Evolutionary conservation across 92 coral and sea anemone species (phyloP).

Genomic region (Montipora capitata): DNA sequence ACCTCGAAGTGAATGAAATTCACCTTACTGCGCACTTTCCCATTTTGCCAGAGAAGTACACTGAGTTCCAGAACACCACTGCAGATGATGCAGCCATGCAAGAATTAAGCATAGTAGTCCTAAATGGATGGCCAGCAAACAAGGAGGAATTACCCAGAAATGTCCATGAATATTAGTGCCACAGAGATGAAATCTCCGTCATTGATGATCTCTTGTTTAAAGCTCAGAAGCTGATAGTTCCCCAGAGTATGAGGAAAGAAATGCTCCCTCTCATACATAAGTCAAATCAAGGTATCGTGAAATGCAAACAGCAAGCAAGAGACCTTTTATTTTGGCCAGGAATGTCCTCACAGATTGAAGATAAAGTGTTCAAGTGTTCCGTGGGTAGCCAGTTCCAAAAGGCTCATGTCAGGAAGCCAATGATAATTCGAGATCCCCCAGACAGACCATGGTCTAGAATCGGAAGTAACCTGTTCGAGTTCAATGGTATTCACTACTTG

Average conservation of each 20-base stretch:
- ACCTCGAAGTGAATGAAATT: conserved; percentile 41
- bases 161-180: background rate
- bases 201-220: no score
- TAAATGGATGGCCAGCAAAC: no score
- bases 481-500: conserved; percentile 10
- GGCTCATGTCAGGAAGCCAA: conserved; percentile 49
- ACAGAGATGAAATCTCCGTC: background rate
- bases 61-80: no score
- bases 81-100: conserved; percentile 19
- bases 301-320: conserved; percentile 57
- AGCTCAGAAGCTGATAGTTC: no score
- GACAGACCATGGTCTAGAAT: conserved; percentile 59
- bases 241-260: no score
- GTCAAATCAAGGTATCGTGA: conserved; percentile 45
- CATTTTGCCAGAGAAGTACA: background rate
- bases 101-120: background rate
- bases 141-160: background rate
- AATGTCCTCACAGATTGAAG: conserved; percentile 43
- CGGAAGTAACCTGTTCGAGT: conserved; percentile 49
- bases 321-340: conserved; percentile 65
- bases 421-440: conserved; percentile 34
- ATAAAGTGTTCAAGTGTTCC: conserved; percentile 49
- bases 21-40: conserved; percentile 50
- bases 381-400: conserved; percentile 35
- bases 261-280: conserved; percentile 40